phyloP scores from a whole-genome alignment of 2,888 invertebrate species.

The Trachelus iudaicus region DNA sequence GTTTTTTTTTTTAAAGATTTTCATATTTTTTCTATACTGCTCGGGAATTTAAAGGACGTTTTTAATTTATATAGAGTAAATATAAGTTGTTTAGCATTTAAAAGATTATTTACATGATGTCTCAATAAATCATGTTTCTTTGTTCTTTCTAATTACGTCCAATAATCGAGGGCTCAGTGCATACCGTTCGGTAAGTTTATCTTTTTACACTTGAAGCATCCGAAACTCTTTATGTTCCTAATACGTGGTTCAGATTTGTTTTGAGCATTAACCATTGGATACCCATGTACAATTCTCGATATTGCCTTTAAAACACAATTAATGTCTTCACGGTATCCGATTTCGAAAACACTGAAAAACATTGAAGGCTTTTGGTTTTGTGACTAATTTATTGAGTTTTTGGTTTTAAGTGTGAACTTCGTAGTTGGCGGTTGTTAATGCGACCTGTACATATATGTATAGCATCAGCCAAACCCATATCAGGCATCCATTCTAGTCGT shows the following conservation, averaged over 20 bases:
- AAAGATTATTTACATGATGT: conserved; percentile 28
- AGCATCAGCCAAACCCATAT: background rate
- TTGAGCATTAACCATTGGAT: conserved; percentile 11
- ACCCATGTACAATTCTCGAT: background rate
- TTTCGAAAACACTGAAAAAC: conserved; percentile 3
- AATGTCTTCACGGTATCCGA: conserved; percentile 6
- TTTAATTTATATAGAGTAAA: background rate
- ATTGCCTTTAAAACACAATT: conserved; percentile 6
- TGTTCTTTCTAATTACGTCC: conserved; percentile 63
- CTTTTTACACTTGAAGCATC: conserved; percentile 33
- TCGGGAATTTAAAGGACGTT: background rate
- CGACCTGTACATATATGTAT: background rate
- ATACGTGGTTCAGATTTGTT: conserved; percentile 15
- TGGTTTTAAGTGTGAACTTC: conserved; percentile 6
- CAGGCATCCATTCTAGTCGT: background rate
- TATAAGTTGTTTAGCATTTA: conserved; percentile 7
- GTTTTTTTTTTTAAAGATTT: background rate
- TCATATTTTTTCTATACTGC: background rate
- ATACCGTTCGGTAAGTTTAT: conserved; percentile 60
- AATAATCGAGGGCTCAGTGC: conserved; percentile 63
- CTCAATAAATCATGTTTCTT: conserved; percentile 61
- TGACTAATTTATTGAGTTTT: conserved; percentile 20
- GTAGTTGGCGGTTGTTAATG: background rate
- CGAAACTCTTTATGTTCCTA: conserved; percentile 19
- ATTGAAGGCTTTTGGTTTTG: conserved; percentile 17